Evolutionary conservation across 1,140 invertebrate species (phyloP).

Genomic region (Platorchestia sp.): DNA sequence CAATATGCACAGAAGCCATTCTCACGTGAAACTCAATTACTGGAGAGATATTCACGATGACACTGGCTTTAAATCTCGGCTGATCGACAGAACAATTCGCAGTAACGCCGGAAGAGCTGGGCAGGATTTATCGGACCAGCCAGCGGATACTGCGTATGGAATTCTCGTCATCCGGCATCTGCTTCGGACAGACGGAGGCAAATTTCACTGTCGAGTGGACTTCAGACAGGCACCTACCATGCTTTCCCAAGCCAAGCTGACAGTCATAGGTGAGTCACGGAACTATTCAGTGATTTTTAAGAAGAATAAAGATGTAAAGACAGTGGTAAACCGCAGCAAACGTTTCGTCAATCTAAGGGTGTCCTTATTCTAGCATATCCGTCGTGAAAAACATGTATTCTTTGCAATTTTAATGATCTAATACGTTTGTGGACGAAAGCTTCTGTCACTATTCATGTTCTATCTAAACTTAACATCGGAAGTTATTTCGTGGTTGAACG

Average conservation of each 20-base stretch:
- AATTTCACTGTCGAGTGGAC: slow-evolving; percentile 54
- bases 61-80: slow-evolving; percentile 44
- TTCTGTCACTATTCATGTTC: too few relatives aligned
- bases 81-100: slow-evolving; percentile 49
- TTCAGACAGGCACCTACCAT: slow-evolving; percentile 46
- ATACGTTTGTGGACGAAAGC: too few relatives aligned
- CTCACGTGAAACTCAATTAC: slow-evolving; percentile 54
- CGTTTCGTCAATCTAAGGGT: neutral
- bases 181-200: slow-evolving; percentile 39
- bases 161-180: slow-evolving; percentile 47
- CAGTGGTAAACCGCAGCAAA: neutral
- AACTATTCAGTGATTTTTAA: neutral
- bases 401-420: too few relatives aligned
- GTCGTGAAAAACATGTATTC: too few relatives aligned
- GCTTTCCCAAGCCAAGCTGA: slow-evolving; percentile 31
- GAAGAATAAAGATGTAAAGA: neutral
- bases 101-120: slow-evolving; percentile 23
- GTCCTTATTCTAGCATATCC: too few relatives aligned
- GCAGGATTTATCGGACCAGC: slow-evolving; percentile 1
- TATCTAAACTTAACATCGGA: neutral
- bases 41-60: slow-evolving; percentile 49
- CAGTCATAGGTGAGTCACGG: slow-evolving; percentile 13
- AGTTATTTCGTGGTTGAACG: neutral
- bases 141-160: slow-evolving; percentile 31
- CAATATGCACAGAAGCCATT: slow-evolving; percentile 38